Evolutionary conservation across 2,888 invertebrate genomes (phyloP), one percentile per base, ranked within the genome.

Genomic region (Cartodere bifasciata): DNA sequence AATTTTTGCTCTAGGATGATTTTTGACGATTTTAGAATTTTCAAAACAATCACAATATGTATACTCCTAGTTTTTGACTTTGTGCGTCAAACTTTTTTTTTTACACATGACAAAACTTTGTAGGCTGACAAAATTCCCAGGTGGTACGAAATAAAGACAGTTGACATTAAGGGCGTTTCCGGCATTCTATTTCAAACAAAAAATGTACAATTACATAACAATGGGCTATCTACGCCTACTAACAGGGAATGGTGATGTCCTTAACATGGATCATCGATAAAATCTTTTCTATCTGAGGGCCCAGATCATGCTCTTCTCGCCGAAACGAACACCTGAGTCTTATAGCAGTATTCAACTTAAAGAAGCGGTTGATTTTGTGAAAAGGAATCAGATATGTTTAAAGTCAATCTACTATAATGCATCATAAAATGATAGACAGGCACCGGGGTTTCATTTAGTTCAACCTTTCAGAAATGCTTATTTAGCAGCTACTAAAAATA

Each of bases 121-220:
- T n/a, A n/a, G n/a, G n/a, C n/a, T n/a, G n/a, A n/a, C n/a, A n/a
- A n/a, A n/a, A n/a, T n/a, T n/a, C n/a, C n/a, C n/a, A n/a, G n/a
- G n/a, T n/a, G n/a, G n/a, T n/a, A n/a, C n/a, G n/a, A n/a, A n/a
- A n/a, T n/a, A n/a, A n/a, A n/a, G 57, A 56, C 54, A 55, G 56
- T 54, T 56, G 57, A 58, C 57, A 56, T 52, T 48, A 41, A 46
- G 56, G 58, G 58, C 57, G 58, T 58, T 56, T 48, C 57, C 53
- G 50, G 49, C 55, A 47, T 53, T 52, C 54, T 47, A 52, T 55
- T 51, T 54, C 55, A 55, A 57, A 56, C 55, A 58, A 58, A 58
- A 59, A 57, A 55, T 54, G 51, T 44, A 55, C 59, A 57, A 59
- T 59, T 59, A 59, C 57, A 52, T 52, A 56, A 59, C 59, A 59